Base-by-base conservation (phyloP, 2,888 invertebrate species). In the Diloba caeruleocephala region DNA sequence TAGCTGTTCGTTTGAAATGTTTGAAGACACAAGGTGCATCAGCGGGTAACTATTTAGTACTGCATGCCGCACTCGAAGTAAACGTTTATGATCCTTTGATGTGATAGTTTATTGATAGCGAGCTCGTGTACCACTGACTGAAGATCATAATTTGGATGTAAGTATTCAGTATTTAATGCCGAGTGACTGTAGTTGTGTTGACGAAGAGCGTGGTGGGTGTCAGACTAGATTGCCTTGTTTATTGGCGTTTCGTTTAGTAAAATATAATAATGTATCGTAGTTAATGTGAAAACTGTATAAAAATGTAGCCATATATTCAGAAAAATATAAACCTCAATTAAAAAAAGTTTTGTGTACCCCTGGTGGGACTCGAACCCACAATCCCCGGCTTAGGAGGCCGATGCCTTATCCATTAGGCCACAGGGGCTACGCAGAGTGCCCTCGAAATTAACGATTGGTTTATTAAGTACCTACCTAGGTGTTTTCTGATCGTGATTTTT, bases 351-450 rank as follows among this genome's bases (percentile, higher is more conserved):
- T 17, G 17, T 19, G 62, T 95, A 95, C 95, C 95, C 95, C 95
- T 95, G 95, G 95, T 95, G 95, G 95, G 95, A 95, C 95, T 95
- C 95, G 95, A 95, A 95, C 95, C 95, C 95, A 95, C 95, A 95
- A 95, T 95, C 95, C 95, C 95, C 95, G 95, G 95, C 95, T 95
- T 95, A 95, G 95, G 95, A 95, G 95, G 95, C 95, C 95, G 95
- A 95, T 95, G 95, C 95, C 95, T 95, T 95, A 95, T 95, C 95
- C 95, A 95, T 95, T 95, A 95, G 95, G 95, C 95, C 95, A 95
- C 95, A 95, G 95, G 95, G 95, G 95, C 95, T 85, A 13, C 8
- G 29, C 1, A 29, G 29, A 10, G 10, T 2, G 1, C 13, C 2
- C 0, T 12, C 7, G 2, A 29, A 29, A 29, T 29, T 13, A 29